A percentile compares a stretch with the other conserved stretches of the same genome.
Conservation (phyloP, 1,140 invertebrate species). For the Charaxes varanes region DNA sequence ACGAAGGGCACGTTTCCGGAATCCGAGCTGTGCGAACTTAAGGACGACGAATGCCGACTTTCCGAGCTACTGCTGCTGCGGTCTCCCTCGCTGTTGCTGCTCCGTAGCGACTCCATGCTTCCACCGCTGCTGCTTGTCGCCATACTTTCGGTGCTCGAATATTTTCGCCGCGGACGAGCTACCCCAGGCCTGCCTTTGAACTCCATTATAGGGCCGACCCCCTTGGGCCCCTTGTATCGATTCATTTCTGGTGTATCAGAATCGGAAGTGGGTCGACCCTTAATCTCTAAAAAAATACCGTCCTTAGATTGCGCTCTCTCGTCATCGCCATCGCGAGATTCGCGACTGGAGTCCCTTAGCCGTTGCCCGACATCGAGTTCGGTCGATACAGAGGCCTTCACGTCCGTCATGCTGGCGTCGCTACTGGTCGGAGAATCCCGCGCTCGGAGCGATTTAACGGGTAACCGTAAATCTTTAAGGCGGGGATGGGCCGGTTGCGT, state of each 20-base stretch:
- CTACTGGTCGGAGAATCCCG: slow-evolving; percentile 78
- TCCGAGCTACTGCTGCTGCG: slow-evolving; percentile 87
- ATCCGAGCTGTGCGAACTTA: slow-evolving; percentile 89
- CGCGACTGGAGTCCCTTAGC: slow-evolving; percentile 65
- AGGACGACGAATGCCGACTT: slow-evolving; percentile 83
- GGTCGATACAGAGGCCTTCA: slow-evolving; percentile 57
- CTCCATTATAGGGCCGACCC: slow-evolving; percentile 78
- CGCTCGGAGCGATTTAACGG: slow-evolving; percentile 76
- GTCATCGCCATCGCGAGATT: slow-evolving; percentile 76
- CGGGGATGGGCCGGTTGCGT: slow-evolving; percentile 80
- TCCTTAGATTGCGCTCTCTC: slow-evolving; percentile 76
- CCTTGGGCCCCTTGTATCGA: slow-evolving; percentile 71
- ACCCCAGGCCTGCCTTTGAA: slow-evolving; percentile 79
- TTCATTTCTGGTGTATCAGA: slow-evolving; percentile 73
- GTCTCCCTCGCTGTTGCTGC: slow-evolving; percentile 88
- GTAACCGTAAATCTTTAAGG: slow-evolving; percentile 80
- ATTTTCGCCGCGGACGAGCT: slow-evolving; percentile 77
- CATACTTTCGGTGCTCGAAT: slow-evolving; percentile 90
- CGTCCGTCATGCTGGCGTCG: slow-evolving; percentile 76
- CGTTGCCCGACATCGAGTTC: slow-evolving; percentile 67
- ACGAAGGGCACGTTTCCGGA: slow-evolving; percentile 78
- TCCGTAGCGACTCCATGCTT: slow-evolving; percentile 88
- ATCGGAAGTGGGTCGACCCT: slow-evolving; percentile 78
- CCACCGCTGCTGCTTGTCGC: slow-evolving; percentile 88
- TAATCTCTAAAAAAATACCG: slow-evolving; percentile 80